Percentiles rank a stretch among this genome's conserved stretches.
These are phyloP conservation scores for Perizoma affinitatum DNA, from an alignment of 2,888 invertebrate genomes.

Conservation along the genomic window DNA sequence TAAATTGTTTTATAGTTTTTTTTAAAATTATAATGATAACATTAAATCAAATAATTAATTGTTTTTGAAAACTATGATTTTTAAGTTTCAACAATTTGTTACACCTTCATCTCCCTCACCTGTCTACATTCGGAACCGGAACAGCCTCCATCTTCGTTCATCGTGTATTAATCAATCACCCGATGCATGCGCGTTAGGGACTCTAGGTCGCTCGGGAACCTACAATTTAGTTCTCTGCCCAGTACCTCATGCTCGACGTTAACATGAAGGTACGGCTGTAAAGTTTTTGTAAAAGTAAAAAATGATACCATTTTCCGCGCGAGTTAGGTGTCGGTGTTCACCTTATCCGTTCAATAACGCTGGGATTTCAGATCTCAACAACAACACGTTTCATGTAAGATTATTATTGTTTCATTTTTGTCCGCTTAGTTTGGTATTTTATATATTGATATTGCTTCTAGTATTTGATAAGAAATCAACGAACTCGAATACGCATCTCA, in stretches of 20 bases:
- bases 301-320: slow-evolving; percentile 1
- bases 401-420: not conserved
- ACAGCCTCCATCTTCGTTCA: slow-evolving; percentile 24
- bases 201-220: slow-evolving; percentile 17
- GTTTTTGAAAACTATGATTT: no score
- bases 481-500: no score
- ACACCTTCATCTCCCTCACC: no score
- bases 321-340: slow-evolving; percentile 10
- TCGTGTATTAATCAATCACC: slow-evolving; percentile 49
- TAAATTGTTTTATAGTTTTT: no score
- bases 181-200: slow-evolving; percentile 49
- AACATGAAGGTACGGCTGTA: slow-evolving; percentile 7
- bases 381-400: slow-evolving; percentile 23
- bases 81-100: no score
- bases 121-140: not conserved
- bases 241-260: not conserved
- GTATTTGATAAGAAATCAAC: no score
- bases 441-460: no score
- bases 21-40: no score
- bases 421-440: no score
- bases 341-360: slow-evolving; percentile 5
- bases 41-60: no score
- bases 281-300: not conserved
- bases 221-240: slow-evolving; percentile 2
- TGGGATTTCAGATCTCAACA: slow-evolving; percentile 15